A percentile compares a stretch with the other conserved stretches of the same genome.
Evolutionary conservation across 2,113 vertebrate species (phyloP).

Genomic region (Ciconia boyciana): DNA sequence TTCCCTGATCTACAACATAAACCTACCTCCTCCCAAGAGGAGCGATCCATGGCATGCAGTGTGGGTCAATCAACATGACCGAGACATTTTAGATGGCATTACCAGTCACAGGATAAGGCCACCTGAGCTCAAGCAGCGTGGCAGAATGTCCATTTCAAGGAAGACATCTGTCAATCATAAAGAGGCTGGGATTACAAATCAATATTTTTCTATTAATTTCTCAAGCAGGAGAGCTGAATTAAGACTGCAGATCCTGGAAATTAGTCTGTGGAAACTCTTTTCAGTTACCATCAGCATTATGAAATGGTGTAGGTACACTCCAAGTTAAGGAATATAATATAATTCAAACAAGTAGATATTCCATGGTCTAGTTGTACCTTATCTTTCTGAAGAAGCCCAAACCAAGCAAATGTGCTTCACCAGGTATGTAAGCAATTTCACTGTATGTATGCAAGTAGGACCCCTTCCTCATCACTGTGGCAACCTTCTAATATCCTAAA

Average conservation of each 20-base stretch:
- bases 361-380: not conserved
- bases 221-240: not conserved
- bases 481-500: not conserved
- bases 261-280: not conserved
- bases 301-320: not conserved
- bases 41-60: not conserved
- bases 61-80: not conserved
- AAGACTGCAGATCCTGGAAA: not conserved
- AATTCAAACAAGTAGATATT: not conserved
- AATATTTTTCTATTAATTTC: not conserved
- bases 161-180: not conserved
- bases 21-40: not conserved
- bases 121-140: not conserved
- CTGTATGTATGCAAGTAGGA: not conserved
- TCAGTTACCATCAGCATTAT: not conserved
- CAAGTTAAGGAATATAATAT: not conserved
- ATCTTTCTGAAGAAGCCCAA: not conserved
- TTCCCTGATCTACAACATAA: not conserved
- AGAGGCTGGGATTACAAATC: not conserved
- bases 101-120: not conserved
- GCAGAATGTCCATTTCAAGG: not conserved
- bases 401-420: not conserved
- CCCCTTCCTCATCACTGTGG: not conserved
- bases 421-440: not conserved
- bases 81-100: not conserved